Percentiles rank a stretch among this genome's conserved stretches.
These are phyloP conservation scores for Teleiodes luculella DNA, from an alignment of 2,888 invertebrate species.

Conservation along the genomic window DNA sequence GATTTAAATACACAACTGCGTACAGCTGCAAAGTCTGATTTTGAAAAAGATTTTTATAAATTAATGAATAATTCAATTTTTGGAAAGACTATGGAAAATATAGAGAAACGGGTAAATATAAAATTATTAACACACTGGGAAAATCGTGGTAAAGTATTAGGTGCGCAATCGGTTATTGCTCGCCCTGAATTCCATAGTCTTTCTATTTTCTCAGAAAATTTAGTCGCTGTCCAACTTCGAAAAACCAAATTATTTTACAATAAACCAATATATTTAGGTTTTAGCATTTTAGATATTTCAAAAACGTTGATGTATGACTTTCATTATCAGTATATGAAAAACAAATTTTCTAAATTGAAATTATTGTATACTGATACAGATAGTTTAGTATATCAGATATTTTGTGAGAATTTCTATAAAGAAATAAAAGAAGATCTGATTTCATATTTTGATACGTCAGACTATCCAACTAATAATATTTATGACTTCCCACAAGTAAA, in stretches of 20 bases:
- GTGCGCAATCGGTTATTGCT: constrained; percentile 20
- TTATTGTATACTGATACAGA: constrained; percentile 21
- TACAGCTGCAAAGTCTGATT: constrained; percentile 34
- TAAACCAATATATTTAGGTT: constrained; percentile 19
- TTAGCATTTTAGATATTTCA: constrained; percentile 12
- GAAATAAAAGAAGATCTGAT: constrained; percentile 9
- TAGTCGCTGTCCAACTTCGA: constrained; percentile 14
- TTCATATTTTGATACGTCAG: constrained; percentile 21
- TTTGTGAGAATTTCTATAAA: constrained; percentile 12
- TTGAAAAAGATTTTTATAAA: constrained; percentile 51
- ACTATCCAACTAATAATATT: neutral
- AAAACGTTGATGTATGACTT: constrained; percentile 20
- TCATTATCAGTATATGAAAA: constrained; percentile 18
- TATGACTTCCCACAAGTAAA: constrained; percentile 16
- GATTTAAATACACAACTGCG: constrained; percentile 45
- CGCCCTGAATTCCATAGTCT: constrained; percentile 28
- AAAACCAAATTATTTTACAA: constrained; percentile 11
- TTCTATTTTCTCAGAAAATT: constrained; percentile 9
- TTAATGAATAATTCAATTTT: constrained; percentile 48
- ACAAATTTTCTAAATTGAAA: neutral
- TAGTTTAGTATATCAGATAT: constrained; percentile 18
- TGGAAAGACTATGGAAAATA: constrained; percentile 46
- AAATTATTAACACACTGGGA: constrained; percentile 40
- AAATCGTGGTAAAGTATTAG: constrained; percentile 28
- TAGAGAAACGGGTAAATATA: constrained; percentile 37